phyloP scores from a whole-genome alignment of 2,797 vertebrate genomes.

The Delichon dasypus region DNA sequence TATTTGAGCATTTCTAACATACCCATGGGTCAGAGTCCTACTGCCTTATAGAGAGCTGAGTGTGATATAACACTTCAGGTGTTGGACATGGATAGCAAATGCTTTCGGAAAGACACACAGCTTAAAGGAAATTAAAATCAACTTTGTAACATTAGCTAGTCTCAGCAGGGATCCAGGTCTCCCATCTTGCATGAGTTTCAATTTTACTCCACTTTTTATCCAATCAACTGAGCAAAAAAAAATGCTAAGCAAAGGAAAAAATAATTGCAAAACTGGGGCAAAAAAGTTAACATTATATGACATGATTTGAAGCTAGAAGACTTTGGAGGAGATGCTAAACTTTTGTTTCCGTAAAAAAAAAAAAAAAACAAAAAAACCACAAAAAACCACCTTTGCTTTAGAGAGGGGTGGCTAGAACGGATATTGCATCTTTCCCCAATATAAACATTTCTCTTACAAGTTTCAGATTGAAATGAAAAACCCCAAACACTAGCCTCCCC shows the following conservation, averaged over 20 bases:
- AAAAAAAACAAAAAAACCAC: no score
- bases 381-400: not conserved
- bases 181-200: not conserved
- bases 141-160: slow-evolving; percentile 15
- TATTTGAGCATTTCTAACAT: not conserved
- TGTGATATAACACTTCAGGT: slow-evolving; percentile 36
- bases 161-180: slow-evolving; percentile 2
- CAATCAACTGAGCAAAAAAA: not conserved
- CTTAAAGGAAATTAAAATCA: slow-evolving; percentile 59
- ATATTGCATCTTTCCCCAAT: not conserved
- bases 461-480: not conserved
- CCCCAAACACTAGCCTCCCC: not conserved
- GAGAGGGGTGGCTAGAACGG: not conserved
- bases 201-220: not conserved
- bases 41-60: not conserved
- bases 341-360: not conserved
- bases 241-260: not conserved
- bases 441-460: not conserved
- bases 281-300: not conserved
- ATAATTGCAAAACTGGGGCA: not conserved
- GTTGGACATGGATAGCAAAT: not conserved
- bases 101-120: not conserved
- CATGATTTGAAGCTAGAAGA: not conserved
- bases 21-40: not conserved
- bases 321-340: not conserved